Evolutionary conservation across 2,888 invertebrate genomes (phyloP), one percentile per base, ranked within the genome.

Genomic region (Nymphalis urticae): DNA sequence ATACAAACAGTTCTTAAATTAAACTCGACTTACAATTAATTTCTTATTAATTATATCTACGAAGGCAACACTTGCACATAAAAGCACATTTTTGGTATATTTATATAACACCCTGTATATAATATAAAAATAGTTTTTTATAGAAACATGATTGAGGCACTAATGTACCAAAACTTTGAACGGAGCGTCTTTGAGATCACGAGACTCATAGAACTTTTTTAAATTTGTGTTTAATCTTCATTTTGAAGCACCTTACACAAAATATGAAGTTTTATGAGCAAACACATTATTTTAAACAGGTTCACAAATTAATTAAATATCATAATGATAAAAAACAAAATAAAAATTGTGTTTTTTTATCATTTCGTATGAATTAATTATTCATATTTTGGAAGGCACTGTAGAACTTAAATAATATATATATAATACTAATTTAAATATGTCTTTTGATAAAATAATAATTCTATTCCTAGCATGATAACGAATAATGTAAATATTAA

Each of bases 71-170:
- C 80, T 85, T 87, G 84, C 86, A 87, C 86, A 84, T 90, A 90
- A 90, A 92, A 91, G 91, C 91, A 89, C 87, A 86, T 88, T 74
- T 92, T 92, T 92, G 91, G 91, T 92, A 89, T 91, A 87, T 87
- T 87, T 84, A 80, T 84, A 84, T 80, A 86, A 89, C 91, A 92
- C 91, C 91, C 92, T 92, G 92, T 92, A 91, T 90, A 91, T 82
- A 77, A 83, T 90, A 92, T 86, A 88, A 90, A 91, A 91, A 90
- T 90, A 90, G 82, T 88, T 83, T 84, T 82, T 71, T 81, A 81
- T 82, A 81, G 48, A 67, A 71, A 69, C 64, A 81, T 76, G 77
- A 78, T 82, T 84, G 86, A 90, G 91, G 90, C 91, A 90, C 89
- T 79, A 83, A 83, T 82, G 88, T 87, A 88, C 87, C 85, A 83